Conservation (phyloP, 2,797 vertebrate species). For the Galaxias olidus region DNA sequence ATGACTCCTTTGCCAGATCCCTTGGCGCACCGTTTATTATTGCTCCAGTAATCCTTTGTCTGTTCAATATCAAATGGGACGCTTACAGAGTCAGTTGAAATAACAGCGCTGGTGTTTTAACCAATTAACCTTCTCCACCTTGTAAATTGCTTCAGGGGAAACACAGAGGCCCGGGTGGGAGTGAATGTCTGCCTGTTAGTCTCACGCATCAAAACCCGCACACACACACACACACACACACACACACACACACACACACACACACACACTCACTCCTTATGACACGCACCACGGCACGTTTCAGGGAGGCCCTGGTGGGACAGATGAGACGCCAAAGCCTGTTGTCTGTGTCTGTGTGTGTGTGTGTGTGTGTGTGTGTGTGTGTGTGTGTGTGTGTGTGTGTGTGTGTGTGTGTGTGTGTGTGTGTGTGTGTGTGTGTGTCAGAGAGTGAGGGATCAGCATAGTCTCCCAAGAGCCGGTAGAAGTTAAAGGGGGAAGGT, state of each 20-base stretch:
- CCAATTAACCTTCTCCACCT: constrained; percentile 73
- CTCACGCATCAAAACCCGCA: constrained; percentile 33
- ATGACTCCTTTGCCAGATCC: constrained; percentile 36
- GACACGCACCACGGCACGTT: constrained; percentile 44
- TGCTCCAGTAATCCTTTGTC: constrained; percentile 44
- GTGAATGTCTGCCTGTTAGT: constrained; percentile 44
- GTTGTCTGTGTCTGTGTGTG: constrained; percentile 21
- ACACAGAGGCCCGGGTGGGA: constrained; percentile 44
- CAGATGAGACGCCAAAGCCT: constrained; percentile 20
- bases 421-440: constrained; percentile 5
- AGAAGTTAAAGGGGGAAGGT: constrained; percentile 43
- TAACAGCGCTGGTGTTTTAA: constrained; percentile 67
- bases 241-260: too few relatives aligned
- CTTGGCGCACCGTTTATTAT: constrained; percentile 49
- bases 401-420: constrained; percentile 9
- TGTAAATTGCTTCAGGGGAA: constrained; percentile 55
- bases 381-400: constrained; percentile 14
- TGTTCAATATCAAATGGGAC: constrained; percentile 65
- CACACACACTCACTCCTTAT: too few relatives aligned
- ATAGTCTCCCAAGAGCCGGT: constrained; percentile 41
- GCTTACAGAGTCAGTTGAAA: constrained; percentile 69
- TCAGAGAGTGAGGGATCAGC: constrained; percentile 35
- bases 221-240: too few relatives aligned
- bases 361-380: not conserved
- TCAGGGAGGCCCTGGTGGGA: constrained; percentile 47